Evolutionary conservation across 2,888 invertebrate species (phyloP), one percentile per base, ranked within the genome.

Genomic region (Glyphotaelius pellucidus): DNA sequence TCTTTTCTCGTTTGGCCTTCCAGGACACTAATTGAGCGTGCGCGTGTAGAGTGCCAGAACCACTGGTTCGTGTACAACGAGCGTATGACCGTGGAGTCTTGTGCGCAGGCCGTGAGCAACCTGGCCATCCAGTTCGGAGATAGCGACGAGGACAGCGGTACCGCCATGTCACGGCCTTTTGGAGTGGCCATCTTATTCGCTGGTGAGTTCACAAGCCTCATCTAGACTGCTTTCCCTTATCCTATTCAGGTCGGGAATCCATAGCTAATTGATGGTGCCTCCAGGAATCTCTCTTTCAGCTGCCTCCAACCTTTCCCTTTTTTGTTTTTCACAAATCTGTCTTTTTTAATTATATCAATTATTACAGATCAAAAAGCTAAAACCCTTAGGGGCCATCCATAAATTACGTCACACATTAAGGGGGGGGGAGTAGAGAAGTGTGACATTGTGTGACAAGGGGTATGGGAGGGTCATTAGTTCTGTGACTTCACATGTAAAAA

Each of bases 71-170:
- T 98, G 80, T 99, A 99, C 96, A 98, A 99, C 94, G 99, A 99
- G 95, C 97, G 97, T 93, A 99, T 99, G 99, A 97, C 97, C 3
- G 98, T 99, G 4, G 99, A 99, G 95, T 99, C 99, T 12, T 99
- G 99, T 94, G 99, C 99, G 0, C 99, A 99, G 95, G 99, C 99
- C 5, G 99, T 99, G 1, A 99, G 99, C 83, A 99, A 99, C 95
- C 96, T 99, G 94, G 99, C 99, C n/a, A 99, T 99, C 94, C 99
- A 99, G 95, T 99, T 99, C 96, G 99, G 99, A 19, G 99, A 99
- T 95, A 99, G 99, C 94, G 99, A 99, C 94, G 98, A 98, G 94
- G 99, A 99, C 95, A 99, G 98, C 94, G 99, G 98, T 93, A 97
- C 98, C 30, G 98, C 98, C 15, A 98, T 98, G 98, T 99, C 99